Evolutionary conservation across 2,113 vertebrate genomes (phyloP).

Genomic region (Sisor rabdophorus): DNA sequence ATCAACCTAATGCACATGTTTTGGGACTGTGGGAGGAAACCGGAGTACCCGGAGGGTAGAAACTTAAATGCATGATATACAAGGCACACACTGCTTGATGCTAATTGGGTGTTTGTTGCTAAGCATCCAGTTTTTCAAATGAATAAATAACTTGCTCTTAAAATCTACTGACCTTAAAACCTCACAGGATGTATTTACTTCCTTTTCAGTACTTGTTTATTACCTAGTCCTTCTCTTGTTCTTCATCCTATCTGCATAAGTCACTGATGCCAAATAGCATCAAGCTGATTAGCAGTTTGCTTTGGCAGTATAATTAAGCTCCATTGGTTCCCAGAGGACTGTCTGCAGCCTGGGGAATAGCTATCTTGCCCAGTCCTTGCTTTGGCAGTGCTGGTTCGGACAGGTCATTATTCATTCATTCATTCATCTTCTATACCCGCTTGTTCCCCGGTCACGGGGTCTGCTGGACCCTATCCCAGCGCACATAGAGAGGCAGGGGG

Average conservation of each 20-base stretch:
- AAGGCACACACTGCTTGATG: too few relatives aligned
- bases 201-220: slow-evolving; percentile 1
- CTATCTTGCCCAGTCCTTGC: slow-evolving; percentile 3
- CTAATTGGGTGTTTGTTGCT: too few relatives aligned
- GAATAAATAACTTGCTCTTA: too few relatives aligned
- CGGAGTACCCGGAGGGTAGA: too few relatives aligned
- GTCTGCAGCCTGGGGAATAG: neutral
- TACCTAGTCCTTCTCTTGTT: slow-evolving; percentile 7
- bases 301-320: slow-evolving; percentile 49
- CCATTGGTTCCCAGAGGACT: slow-evolving; percentile 28
- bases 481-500: too few relatives aligned
- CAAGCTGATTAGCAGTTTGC: slow-evolving; percentile 55
- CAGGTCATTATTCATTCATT: neutral
- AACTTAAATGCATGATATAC: too few relatives aligned
- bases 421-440: too few relatives aligned
- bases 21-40: too few relatives aligned
- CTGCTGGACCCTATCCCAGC: too few relatives aligned
- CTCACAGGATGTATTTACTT: neutral
- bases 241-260: slow-evolving; percentile 33
- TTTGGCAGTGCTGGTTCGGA: neutral
- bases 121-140: too few relatives aligned
- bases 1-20: too few relatives aligned
- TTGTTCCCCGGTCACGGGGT: too few relatives aligned
- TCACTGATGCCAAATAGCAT: slow-evolving; percentile 58
- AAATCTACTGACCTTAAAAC: neutral